Conservation (phyloP, 2,888 invertebrate species). For the Cataglyphis cursor region DNA sequence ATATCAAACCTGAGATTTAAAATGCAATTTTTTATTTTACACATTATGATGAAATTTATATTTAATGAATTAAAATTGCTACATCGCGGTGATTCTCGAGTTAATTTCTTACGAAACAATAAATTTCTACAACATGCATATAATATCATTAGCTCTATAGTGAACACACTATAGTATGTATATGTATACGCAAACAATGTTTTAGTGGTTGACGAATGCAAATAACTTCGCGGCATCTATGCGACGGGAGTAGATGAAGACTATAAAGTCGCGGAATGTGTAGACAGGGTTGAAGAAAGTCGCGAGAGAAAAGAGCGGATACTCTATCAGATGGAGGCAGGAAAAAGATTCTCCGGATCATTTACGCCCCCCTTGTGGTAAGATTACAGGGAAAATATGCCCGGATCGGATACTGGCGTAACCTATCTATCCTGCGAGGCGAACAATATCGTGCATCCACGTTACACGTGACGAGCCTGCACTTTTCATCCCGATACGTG, state of each 20-base stretch:
- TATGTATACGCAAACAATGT: slow-evolving; percentile 19
- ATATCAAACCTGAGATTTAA: neutral
- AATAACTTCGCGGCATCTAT: slow-evolving; percentile 46
- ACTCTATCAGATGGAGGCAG: slow-evolving; percentile 45
- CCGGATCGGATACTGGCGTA: slow-evolving; percentile 78
- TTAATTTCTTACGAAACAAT: slow-evolving; percentile 46
- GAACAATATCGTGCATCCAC: slow-evolving; percentile 76
- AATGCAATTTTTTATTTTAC: neutral
- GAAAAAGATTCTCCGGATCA: slow-evolving; percentile 67
- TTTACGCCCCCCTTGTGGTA: slow-evolving; percentile 65
- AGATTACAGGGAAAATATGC: slow-evolving; percentile 71
- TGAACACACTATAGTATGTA: neutral
- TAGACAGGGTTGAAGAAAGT: slow-evolving; percentile 32
- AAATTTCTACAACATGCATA: slow-evolving; percentile 31
- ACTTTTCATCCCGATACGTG: slow-evolving; percentile 42
- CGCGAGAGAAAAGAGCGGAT: slow-evolving; percentile 51
- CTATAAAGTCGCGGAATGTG: slow-evolving; percentile 47
- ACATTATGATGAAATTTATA: slow-evolving; percentile 13
- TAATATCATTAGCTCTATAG: slow-evolving; percentile 47
- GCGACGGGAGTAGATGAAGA: slow-evolving; percentile 38
- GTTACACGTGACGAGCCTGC: slow-evolving; percentile 63
- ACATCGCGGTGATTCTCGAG: neutral
- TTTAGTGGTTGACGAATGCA: slow-evolving; percentile 46
- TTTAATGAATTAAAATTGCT: neutral
- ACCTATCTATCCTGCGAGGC: slow-evolving; percentile 80